Base-by-base conservation (phyloP, 2,113 vertebrate species). In the Pristiophorus japonicus region DNA sequence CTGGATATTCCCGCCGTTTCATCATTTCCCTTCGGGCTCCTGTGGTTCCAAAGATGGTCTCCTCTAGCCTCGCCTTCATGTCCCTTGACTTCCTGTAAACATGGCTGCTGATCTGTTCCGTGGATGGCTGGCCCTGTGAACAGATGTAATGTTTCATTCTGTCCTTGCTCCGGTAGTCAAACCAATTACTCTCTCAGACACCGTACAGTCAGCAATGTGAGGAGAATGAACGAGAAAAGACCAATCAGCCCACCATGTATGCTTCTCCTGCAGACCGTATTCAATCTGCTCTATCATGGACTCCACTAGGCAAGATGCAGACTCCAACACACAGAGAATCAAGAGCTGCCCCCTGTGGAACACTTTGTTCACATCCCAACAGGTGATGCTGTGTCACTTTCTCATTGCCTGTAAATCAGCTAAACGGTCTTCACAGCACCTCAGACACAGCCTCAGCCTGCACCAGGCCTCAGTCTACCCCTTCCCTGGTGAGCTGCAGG, bases 1-100 rank as follows among this genome's bases (percentile, higher is more conserved):
- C 88, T 92, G 88, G 59, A 63, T 92, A 92, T 92, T 92, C 88
- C 88, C 88, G 59, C 2, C 88, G 88, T n/a, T 63, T 92, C 88
- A 92, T 92, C 88, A 92, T 92, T 38, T 92, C 88, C 16, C 16
- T n/a, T 2, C 88, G 88, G 88, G 88, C 88, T 92, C 88, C 88
- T 38, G 88, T 63, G 88, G 88, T 92, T 38, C 88, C 88, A 7
- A 92, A 92, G 59, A 92, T 92, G 59, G 59, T 38, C 7, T 92
- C n/a, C 88, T 92, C 88, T 6, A 92, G 88, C 88, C 59, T 34
- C n/a, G 8, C 4, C 59, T 92, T 92, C 88, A 92, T 92, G 88
- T 92, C 88, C 10, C 88, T 92, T 0, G 88, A 92, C 59, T 65
- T 92, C 59, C 59, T 63, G 16, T 65, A 92, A n/a, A 92, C 20